These are phyloP conservation scores for Drosophila flavopinicola DNA, from an alignment of 2,888 invertebrate genomes.

Conservation along the genomic window DNA sequence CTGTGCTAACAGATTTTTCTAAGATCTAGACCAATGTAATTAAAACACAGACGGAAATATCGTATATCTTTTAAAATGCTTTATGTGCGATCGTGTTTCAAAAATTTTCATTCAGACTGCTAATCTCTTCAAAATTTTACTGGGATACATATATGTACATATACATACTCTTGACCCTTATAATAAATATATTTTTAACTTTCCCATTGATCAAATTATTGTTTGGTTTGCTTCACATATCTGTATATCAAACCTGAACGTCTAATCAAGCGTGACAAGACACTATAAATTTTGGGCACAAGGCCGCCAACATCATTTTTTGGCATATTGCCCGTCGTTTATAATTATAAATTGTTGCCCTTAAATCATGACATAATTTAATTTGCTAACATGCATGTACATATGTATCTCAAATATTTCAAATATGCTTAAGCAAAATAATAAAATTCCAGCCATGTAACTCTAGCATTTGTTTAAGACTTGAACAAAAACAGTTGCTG, in stretches of 20 bases:
- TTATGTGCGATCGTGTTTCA: too few species aligned
- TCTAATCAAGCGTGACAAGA: constrained; percentile 43
- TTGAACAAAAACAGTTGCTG: constrained; percentile 26
- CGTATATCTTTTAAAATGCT: too few species aligned
- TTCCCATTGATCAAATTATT: neutral
- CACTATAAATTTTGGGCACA: constrained; percentile 51
- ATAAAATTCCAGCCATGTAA: constrained; percentile 29
- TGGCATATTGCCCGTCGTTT: constrained; percentile 33
- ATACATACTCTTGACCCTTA: too few species aligned
- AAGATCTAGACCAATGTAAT: too few species aligned
- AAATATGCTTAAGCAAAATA: neutral
- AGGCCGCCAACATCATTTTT: constrained; percentile 29
- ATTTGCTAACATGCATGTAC: constrained; percentile 17
- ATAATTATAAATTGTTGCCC: constrained; percentile 3
- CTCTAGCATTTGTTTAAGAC: constrained; percentile 2
- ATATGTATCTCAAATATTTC: constrained; percentile 20
- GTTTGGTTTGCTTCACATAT: neutral
- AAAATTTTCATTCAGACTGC: too few species aligned
- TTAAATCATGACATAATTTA: constrained; percentile 14
- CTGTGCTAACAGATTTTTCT: too few species aligned
- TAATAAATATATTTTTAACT: too few species aligned
- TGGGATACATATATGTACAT: too few species aligned
- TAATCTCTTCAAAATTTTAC: too few species aligned
- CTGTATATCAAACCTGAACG: constrained; percentile 8
- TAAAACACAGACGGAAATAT: too few species aligned